These are phyloP conservation scores for Nebria brevicollis DNA, from an alignment of 2,888 invertebrate species.

Conservation along the genomic window DNA sequence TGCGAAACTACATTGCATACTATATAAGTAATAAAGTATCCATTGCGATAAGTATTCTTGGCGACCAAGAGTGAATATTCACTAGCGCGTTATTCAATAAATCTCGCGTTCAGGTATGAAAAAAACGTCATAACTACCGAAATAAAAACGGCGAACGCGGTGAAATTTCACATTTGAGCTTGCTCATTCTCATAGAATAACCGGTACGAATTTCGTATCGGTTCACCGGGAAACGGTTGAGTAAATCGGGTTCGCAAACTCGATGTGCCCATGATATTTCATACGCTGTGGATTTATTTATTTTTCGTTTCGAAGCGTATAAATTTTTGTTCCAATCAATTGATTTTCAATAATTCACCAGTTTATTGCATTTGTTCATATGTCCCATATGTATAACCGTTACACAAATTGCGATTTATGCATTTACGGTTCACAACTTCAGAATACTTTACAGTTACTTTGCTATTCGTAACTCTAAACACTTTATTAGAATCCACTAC, in stretches of 20 bases:
- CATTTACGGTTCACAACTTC: too few species aligned
- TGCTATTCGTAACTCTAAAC: too few species aligned
- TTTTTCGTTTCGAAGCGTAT: too few species aligned
- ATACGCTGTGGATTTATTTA: not conserved
- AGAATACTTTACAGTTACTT: too few species aligned
- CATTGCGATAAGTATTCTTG: not conserved
- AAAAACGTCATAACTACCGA: not conserved
- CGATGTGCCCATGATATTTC: not conserved
- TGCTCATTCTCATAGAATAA: not conserved
- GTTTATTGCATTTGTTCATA: too few species aligned
- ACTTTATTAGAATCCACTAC: too few species aligned
- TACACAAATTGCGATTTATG: too few species aligned
- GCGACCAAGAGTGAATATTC: not conserved
- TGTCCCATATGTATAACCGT: too few species aligned
- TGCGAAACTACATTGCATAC: not conserved
- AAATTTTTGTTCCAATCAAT: too few species aligned
- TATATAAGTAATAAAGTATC: not conserved
- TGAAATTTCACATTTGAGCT: not conserved
- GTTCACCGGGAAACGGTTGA: not conserved
- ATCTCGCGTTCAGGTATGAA: not conserved
- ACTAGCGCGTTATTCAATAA: not conserved
- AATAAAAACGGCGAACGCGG: not conserved
- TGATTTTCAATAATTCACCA: too few species aligned
- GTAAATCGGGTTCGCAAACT: not conserved
- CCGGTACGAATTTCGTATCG: not conserved